These are phyloP conservation scores for Echinarachnius parma DNA, from an alignment of 53 echinoderm and acorn worm species.

Conservation along the genomic window DNA sequence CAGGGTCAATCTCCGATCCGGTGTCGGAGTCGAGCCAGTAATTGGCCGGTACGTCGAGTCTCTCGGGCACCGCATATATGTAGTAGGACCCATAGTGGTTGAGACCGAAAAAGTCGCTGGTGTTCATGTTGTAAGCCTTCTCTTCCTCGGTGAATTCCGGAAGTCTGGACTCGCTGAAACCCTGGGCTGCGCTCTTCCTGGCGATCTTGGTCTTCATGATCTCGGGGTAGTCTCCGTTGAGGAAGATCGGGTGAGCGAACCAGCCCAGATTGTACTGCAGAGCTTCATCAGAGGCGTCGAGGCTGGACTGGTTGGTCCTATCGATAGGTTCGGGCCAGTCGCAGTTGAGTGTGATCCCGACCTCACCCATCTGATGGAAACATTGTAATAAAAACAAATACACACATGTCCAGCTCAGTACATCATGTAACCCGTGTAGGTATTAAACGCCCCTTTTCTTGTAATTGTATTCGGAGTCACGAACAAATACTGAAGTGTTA, in stretches of 20 bases:
- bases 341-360: slow-evolving; percentile 62
- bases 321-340: slow-evolving; percentile 43
- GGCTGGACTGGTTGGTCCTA: slow-evolving; percentile 18
- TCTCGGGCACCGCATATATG: not conserved
- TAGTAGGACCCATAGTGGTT: slow-evolving; percentile 70
- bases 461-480: too few species aligned
- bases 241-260: slow-evolving; percentile 62
- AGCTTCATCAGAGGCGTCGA: slow-evolving; percentile 28
- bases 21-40: slow-evolving; percentile 55
- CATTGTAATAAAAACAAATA: not conserved
- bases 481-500: too few species aligned
- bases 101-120: slow-evolving; percentile 71
- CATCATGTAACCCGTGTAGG: too few species aligned
- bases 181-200: slow-evolving; percentile 50
- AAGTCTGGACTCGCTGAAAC: slow-evolving; percentile 45
- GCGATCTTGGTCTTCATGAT: slow-evolving; percentile 56
- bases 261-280: slow-evolving; percentile 65
- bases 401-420: not conserved
- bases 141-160: slow-evolving; percentile 58
- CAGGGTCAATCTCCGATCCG: slow-evolving; percentile 27
- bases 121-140: slow-evolving; percentile 37
- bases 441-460: too few species aligned
- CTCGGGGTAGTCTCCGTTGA: slow-evolving; percentile 60
- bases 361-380: slow-evolving; percentile 36
- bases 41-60: not conserved